Evolutionary conservation across 2,888 invertebrate species (phyloP).

Genomic region (Polia nebulosa): DNA sequence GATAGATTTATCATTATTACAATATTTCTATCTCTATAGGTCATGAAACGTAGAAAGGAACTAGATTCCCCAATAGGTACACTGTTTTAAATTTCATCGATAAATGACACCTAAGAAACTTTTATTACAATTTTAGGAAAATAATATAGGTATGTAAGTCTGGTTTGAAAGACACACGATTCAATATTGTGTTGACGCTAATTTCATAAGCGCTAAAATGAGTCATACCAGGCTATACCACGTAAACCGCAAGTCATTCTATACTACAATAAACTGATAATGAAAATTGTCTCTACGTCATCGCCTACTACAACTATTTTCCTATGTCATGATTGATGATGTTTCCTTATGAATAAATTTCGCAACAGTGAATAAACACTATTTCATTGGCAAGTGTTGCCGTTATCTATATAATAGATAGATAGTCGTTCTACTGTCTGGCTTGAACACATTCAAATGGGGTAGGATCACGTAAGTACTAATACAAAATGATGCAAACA

Average conservation of each 20-base stretch:
- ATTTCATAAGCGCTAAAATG: conserved; percentile 97
- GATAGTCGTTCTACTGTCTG: not conserved
- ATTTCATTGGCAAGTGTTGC: not conserved
- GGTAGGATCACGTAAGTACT: not conserved
- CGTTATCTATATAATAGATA: conserved; percentile 4
- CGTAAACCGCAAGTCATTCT: conserved; percentile 92
- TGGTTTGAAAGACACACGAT: conserved; percentile 1
- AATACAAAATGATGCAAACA: not conserved
- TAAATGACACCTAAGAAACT: not conserved
- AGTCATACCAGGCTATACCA: conserved; percentile 97
- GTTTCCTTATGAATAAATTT: conserved; percentile 19
- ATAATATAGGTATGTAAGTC: not conserved
- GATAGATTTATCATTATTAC: conserved; percentile 1
- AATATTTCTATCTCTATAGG: not conserved
- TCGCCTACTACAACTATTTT: conserved; percentile 41
- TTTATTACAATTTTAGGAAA: not conserved
- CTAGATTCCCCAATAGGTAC: not conserved
- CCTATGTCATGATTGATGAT: conserved; percentile 77
- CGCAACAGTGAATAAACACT: not conserved
- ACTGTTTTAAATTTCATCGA: not conserved
- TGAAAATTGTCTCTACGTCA: conserved; percentile 67
- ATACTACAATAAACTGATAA: conserved; percentile 96
- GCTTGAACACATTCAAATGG: conserved; percentile 3
- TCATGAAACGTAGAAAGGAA: conserved; percentile 6
- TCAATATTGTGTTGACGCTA: conserved; percentile 6